phyloP scores from a whole-genome alignment of 2,888 invertebrate genomes.

The Strigamia transsilvanica region DNA sequence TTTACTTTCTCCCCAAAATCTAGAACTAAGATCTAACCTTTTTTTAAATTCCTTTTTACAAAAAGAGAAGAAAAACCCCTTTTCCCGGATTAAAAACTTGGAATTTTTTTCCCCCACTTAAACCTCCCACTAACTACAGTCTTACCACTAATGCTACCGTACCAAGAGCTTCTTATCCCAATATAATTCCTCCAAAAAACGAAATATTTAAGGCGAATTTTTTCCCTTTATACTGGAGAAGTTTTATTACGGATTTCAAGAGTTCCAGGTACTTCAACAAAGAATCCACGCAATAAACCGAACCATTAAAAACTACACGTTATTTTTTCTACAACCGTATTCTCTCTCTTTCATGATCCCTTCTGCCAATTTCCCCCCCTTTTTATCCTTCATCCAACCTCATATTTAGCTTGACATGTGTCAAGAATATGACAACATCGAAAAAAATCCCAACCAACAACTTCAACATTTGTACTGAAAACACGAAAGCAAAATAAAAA shows the following conservation, averaged over 20 bases:
- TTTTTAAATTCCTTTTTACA: no score
- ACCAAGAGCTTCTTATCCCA: no score
- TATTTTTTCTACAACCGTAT: background rate
- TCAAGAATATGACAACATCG: slow-evolving; percentile 26
- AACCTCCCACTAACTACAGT: no score
- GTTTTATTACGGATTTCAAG: no score
- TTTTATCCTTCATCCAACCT: background rate
- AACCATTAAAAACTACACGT: no score
- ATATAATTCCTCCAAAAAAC: no score
- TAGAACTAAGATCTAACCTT: background rate
- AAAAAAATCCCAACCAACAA: background rate
- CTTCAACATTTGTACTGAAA: background rate
- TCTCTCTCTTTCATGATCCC: background rate
- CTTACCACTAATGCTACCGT: no score
- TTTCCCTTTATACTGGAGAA: no score
- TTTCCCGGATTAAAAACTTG: background rate
- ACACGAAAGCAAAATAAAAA: slow-evolving; percentile 35
- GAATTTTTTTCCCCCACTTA: background rate
- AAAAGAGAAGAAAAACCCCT: background rate
- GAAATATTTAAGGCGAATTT: no score
- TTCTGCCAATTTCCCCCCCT: background rate
- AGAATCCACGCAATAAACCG: no score
- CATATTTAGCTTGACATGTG: slow-evolving; percentile 10
- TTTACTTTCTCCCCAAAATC: background rate
- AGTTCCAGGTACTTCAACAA: no score